Conservation (phyloP, 2,888 invertebrate genomes). For the Halocaridina rubra region DNA sequence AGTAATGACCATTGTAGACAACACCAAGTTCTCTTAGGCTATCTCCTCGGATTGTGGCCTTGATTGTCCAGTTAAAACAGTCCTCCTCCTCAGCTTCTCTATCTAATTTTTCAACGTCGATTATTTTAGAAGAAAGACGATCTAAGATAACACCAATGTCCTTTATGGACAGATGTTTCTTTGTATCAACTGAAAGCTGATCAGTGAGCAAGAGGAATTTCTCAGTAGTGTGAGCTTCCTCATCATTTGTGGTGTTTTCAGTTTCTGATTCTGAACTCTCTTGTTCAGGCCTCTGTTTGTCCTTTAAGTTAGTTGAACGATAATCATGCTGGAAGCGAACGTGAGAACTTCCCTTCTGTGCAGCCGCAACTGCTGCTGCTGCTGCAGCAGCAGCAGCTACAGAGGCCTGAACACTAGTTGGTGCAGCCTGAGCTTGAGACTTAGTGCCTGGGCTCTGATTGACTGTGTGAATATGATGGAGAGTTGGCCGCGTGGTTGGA, state of each 20-base stretch:
- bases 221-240: conserved; percentile 85
- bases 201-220: conserved; percentile 93
- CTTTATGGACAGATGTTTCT: conserved; percentile 91
- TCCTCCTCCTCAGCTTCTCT: conserved; percentile 93
- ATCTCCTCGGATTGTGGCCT: conserved; percentile 92
- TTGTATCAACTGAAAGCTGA: conserved; percentile 91
- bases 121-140: conserved; percentile 89
- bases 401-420: too few relatives aligned
- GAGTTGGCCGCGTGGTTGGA: conserved; percentile 66
- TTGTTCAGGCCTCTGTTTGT: conserved; percentile 72
- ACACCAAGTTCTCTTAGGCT: conserved; percentile 90
- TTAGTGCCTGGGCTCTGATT: conserved; percentile 16
- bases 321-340: conserved; percentile 60
- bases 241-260: conserved; percentile 76
- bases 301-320: conserved; percentile 64
- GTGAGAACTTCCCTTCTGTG: conserved; percentile 32
- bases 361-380: not conserved
- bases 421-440: conserved; percentile 2
- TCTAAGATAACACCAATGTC: conserved; percentile 95
- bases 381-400: not conserved
- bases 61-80: conserved; percentile 96
- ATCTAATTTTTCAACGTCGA: conserved; percentile 92
- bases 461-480: conserved; percentile 66
- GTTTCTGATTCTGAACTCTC: conserved; percentile 94
- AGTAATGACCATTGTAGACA: conserved; percentile 94